Evolutionary conservation across 2,888 invertebrate genomes (phyloP).

Genomic region (Scrobipalpa costella): DNA sequence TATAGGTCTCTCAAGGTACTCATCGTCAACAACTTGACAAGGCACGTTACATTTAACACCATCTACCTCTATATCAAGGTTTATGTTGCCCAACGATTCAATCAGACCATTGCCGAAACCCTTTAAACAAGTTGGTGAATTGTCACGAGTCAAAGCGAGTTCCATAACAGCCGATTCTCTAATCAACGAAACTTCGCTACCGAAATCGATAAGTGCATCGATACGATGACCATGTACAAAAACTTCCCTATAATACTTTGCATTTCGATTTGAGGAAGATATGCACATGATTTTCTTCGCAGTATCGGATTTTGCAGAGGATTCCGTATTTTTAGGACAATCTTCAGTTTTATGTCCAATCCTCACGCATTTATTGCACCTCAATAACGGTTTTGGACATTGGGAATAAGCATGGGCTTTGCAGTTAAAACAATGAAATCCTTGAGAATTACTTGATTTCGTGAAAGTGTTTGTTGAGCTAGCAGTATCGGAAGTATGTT

Average conservation of each 20-base stretch:
- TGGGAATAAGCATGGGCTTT: constrained; percentile 33
- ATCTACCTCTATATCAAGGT: constrained; percentile 28
- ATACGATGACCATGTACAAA: constrained; percentile 14
- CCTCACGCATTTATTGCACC: constrained; percentile 29
- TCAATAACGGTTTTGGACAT: constrained; percentile 35
- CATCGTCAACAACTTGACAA: constrained; percentile 33
- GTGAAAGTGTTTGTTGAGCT: constrained; percentile 1
- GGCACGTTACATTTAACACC: constrained; percentile 29
- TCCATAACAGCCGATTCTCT: constrained; percentile 8
- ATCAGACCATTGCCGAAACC: constrained; percentile 35
- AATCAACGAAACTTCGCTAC: constrained; percentile 29
- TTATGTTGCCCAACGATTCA: constrained; percentile 27
- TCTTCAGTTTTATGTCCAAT: constrained; percentile 30
- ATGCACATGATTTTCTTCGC: constrained; percentile 26
- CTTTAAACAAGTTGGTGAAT: constrained; percentile 25
- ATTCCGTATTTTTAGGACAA: constrained; percentile 17
- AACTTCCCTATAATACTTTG: constrained; percentile 27
- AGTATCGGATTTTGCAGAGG: not conserved
- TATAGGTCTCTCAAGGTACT: constrained; percentile 30
- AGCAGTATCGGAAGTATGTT: no score
- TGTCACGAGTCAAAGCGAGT: constrained; percentile 26
- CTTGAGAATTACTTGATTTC: not conserved
- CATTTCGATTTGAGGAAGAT: constrained; percentile 9
- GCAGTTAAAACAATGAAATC: constrained; percentile 36
- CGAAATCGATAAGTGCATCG: constrained; percentile 29